phyloP scores from a whole-genome alignment of 2,888 invertebrate genomes.

The Macaria notata region DNA sequence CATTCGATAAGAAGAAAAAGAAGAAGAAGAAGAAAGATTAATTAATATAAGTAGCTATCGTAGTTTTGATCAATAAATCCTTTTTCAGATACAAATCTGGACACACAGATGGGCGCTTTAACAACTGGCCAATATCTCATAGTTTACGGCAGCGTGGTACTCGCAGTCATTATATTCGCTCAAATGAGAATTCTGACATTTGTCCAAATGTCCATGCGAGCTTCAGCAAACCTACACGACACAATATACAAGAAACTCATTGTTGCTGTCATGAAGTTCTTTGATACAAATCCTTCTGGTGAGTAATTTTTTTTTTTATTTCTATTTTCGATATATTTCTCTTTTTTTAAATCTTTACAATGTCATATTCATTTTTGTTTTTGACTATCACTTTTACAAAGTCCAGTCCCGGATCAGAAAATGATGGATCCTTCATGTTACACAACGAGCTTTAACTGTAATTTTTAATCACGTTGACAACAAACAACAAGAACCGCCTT shows the following conservation, averaged over 20 bases:
- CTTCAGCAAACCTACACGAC: conserved; percentile 87
- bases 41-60: too few relatives aligned
- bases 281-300: conserved; percentile 90
- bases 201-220: conserved; percentile 83
- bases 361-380: too few relatives aligned
- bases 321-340: too few relatives aligned
- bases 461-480: too few relatives aligned
- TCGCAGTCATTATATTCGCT: conserved; percentile 69
- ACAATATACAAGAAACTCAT: conserved; percentile 88
- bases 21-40: too few relatives aligned
- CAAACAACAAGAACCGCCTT: too few relatives aligned
- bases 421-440: too few relatives aligned
- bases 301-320: conserved; percentile 39
- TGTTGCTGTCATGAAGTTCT: conserved; percentile 87
- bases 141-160: conserved; percentile 58
- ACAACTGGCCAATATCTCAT: conserved; percentile 61
- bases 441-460: too few relatives aligned
- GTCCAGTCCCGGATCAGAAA: too few relatives aligned
- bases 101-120: conserved; percentile 54
- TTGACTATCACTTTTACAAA: too few relatives aligned
- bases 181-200: conserved; percentile 82
- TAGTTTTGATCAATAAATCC: not conserved
- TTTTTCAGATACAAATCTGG: conserved; percentile 56
- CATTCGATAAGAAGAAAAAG: too few relatives aligned
- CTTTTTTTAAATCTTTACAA: too few relatives aligned